Evolutionary conservation across 1,140 invertebrate species (phyloP).

Genomic region (Eubasilissa regina): DNA sequence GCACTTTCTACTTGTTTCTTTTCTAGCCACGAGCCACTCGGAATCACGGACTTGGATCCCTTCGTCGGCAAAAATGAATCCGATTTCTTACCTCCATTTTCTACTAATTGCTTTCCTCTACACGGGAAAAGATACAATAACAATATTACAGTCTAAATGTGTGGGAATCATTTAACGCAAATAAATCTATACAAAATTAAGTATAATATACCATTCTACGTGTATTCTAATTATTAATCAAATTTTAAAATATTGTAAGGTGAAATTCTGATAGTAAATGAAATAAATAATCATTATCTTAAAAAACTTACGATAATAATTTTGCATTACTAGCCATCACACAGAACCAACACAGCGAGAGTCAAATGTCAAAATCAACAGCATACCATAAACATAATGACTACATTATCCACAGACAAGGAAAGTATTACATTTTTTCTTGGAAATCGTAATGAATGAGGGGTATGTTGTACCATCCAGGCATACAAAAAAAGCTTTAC

Average conservation of each 20-base stretch:
- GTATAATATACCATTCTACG: neutral
- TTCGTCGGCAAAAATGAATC: constrained; percentile 71
- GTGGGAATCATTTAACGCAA: neutral
- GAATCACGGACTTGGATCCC: constrained; percentile 73
- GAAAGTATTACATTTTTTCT: neutral
- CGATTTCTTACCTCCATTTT: constrained; percentile 70
- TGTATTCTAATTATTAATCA: neutral
- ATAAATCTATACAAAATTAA: neutral
- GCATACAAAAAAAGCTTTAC: too few relatives aligned
- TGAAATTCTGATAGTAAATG: too few relatives aligned
- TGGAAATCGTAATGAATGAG: neutral
- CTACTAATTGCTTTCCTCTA: constrained; percentile 72
- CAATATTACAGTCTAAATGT: neutral
- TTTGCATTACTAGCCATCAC: constrained; percentile 36
- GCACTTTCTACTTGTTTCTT: constrained; percentile 75
- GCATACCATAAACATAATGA: neutral
- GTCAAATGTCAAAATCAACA: constrained; percentile 36
- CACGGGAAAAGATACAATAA: constrained; percentile 26
- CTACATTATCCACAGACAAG: neutral
- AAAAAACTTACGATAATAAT: constrained; percentile 35
- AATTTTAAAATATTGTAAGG: too few relatives aligned
- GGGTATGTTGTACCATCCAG: neutral
- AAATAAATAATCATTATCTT: neutral
- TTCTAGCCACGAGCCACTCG: constrained; percentile 75
- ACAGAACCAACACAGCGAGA: constrained; percentile 5